phyloP scores from a whole-genome alignment of 1,140 invertebrate species.

The Drosophila grimshawi region DNA sequence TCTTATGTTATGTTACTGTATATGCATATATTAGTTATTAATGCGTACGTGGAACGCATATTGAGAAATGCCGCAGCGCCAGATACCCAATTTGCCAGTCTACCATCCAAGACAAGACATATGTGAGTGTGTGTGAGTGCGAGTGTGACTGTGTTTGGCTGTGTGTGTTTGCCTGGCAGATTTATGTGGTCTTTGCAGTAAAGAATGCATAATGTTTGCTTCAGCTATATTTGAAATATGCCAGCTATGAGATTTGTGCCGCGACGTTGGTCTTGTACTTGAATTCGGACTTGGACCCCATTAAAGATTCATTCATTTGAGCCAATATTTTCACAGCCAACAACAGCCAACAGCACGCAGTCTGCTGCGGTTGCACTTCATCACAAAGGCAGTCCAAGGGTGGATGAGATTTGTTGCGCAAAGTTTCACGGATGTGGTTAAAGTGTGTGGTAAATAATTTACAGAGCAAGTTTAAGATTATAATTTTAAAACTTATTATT shows the following conservation, averaged over 20 bases:
- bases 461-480: constrained; percentile 4
- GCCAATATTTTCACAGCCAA: constrained; percentile 42
- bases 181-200: constrained; percentile 81
- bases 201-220: constrained; percentile 78
- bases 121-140: constrained; percentile 27
- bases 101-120: background rate
- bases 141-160: constrained; percentile 5
- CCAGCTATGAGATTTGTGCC: constrained; percentile 68
- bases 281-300: constrained; percentile 56
- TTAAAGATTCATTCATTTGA: constrained; percentile 78
- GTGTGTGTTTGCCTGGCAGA: constrained; percentile 62
- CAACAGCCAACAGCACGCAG: constrained; percentile 20
- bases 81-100: constrained; percentile 61
- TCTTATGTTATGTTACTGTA: constrained; percentile 63
- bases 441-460: constrained; percentile 1
- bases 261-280: constrained; percentile 44
- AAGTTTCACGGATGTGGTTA: constrained; percentile 42
- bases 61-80: constrained; percentile 68
- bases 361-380: constrained; percentile 56
- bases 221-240: constrained; percentile 63
- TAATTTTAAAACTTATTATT: constrained; percentile 2
- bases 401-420: constrained; percentile 33
- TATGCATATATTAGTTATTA: constrained; percentile 83
- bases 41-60: constrained; percentile 80
- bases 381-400: constrained; percentile 2